Base-by-base conservation (phyloP, 2,797 vertebrate genomes). In the Betta splendens region DNA sequence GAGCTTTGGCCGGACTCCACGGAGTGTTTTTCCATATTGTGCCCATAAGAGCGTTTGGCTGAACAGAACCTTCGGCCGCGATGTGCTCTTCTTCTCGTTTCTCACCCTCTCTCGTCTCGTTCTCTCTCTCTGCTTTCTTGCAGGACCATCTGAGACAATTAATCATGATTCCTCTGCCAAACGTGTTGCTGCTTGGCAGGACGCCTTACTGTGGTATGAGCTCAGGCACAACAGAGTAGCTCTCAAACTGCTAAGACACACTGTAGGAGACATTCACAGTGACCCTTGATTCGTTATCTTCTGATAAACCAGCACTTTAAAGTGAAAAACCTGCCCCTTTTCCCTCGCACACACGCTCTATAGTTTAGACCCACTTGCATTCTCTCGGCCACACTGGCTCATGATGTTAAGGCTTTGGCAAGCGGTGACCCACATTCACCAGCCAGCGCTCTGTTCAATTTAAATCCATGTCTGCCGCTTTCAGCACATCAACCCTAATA, bases 141-240 rank as follows among this genome's bases (percentile, higher is more conserved):
- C 66, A 98, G 96, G 94, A 98, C 80, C 92, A 89, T 84, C 92
- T 98, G 85, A 95, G 94, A 79, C 96, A 97, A 62, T 77, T 98
- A 83, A 94, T 98, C 76, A 90, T 96, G 93, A 95, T 94, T 91
- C 92, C 95, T 70, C 85, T 96, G 89, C 96, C 96, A 85, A 96
- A 97, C 63, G 92, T 96, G 76, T 79, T 94, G 84, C 90, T 94
- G 85, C 93, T 98, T 85, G 92, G 93, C 75, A 95, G 91, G 91
- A 94, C 91, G 77, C 94, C 94, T 9, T 93, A 94, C 85, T 94
- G 93, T 87, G 96, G 96, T 98, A 94, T 72, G 81, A 9, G 56
- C 46, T 54, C 55, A 21, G 58, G 70, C 16, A n/a, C 22, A 26
- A 15, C 42, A 37, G 31, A 38, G 22, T 23, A 23, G 22, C 22